Conservation (phyloP, 2,113 vertebrate species). For the Hippocampus mohnikei region DNA sequence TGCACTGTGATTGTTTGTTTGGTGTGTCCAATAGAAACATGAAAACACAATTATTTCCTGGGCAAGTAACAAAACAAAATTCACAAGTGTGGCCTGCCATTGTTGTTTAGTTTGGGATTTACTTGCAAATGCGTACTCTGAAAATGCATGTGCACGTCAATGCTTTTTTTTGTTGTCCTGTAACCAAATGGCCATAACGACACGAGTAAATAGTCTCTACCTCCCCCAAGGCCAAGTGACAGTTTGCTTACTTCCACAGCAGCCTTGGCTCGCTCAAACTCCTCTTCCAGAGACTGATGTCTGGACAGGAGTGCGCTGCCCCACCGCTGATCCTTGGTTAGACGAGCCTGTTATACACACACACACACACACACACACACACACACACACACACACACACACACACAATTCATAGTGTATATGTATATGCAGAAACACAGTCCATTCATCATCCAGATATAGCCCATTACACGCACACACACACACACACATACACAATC, state of each 20-base stretch:
- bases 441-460: conserved; percentile 16
- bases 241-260: conserved; percentile 87
- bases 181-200: not conserved
- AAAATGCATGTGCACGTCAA: not conserved
- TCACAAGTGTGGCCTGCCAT: too few species aligned
- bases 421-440: conserved; percentile 42
- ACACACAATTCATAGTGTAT: conserved; percentile 32
- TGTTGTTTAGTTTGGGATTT: too few species aligned
- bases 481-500: conserved; percentile 33
- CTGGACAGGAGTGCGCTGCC: conserved; percentile 87
- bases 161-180: not conserved
- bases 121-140: too few species aligned
- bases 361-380: conserved; percentile 35
- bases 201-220: not conserved
- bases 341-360: conserved; percentile 76
- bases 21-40: too few species aligned
- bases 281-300: conserved; percentile 96
- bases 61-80: too few species aligned
- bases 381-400: not conserved
- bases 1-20: too few species aligned
- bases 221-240: conserved; percentile 7
- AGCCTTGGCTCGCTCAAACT: conserved; percentile 98
- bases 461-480: conserved; percentile 29
- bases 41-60: too few species aligned
- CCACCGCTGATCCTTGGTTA: conserved; percentile 86